Conservation (phyloP, 1,140 invertebrate species). For the Brachystomella parvula region DNA sequence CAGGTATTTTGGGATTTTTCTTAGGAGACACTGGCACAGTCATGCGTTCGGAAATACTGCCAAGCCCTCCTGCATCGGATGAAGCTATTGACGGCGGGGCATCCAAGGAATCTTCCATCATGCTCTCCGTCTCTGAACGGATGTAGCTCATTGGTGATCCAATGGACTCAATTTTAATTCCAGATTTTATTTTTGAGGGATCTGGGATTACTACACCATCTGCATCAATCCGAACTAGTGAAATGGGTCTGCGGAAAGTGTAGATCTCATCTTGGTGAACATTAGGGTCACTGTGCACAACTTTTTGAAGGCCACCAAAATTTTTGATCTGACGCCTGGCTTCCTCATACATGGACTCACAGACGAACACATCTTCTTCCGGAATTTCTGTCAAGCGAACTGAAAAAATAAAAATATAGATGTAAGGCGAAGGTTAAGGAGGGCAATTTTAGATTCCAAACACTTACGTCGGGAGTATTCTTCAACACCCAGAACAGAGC, state of each 20-base stretch:
- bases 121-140: constrained; percentile 47
- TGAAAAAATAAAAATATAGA: constrained; percentile 43
- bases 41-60: constrained; percentile 39
- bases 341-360: constrained; percentile 88
- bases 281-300: constrained; percentile 59
- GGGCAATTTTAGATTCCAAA: not conserved
- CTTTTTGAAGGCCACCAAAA: constrained; percentile 71
- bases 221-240: constrained; percentile 25
- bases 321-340: constrained; percentile 69
- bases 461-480: constrained; percentile 76
- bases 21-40: constrained; percentile 40
- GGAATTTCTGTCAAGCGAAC: constrained; percentile 86
- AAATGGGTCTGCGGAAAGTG: constrained; percentile 66
- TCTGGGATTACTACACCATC: constrained; percentile 32
- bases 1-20: constrained; percentile 54
- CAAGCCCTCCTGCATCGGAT: constrained; percentile 53
- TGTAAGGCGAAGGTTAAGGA: not conserved
- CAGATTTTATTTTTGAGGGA: constrained; percentile 30
- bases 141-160: constrained; percentile 46
- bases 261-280: constrained; percentile 91
- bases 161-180: constrained; percentile 14
- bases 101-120: constrained; percentile 61
- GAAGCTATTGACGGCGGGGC: constrained; percentile 62
- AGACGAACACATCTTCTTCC: constrained; percentile 87
- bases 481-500: constrained; percentile 78